Evolutionary conservation across 2,888 invertebrate species (phyloP).

Genomic region (Orthosia cruda): DNA sequence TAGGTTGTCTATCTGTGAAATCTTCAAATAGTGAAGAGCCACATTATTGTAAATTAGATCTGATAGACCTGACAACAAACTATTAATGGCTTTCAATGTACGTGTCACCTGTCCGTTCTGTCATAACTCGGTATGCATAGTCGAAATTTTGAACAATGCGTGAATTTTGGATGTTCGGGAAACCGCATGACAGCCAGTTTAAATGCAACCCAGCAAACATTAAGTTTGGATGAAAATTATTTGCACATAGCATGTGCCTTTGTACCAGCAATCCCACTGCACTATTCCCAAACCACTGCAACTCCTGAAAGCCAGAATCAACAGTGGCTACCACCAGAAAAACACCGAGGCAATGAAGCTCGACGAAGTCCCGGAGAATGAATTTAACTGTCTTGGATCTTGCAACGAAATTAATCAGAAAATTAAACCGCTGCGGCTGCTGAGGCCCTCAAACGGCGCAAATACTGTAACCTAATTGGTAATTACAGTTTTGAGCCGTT

Average conservation of each 20-base stretch:
- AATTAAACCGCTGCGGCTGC: too few species aligned
- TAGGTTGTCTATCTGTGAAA: neutral
- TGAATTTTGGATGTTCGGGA: neutral
- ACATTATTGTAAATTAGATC: constrained; percentile 14
- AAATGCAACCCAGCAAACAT: neutral
- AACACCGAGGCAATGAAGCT: too few species aligned
- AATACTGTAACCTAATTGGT: too few species aligned
- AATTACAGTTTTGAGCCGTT: too few species aligned
- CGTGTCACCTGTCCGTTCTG: constrained; percentile 1
- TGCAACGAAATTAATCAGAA: too few species aligned
- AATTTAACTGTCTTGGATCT: too few species aligned
- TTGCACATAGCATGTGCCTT: neutral
- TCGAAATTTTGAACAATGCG: constrained; percentile 4
- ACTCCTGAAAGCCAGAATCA: too few species aligned
- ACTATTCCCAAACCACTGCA: too few species aligned
- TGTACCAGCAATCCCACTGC: too few species aligned
- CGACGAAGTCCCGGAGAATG: too few species aligned
- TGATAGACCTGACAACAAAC: neutral
- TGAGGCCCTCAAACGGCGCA: too few species aligned
- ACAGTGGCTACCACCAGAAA: too few species aligned
- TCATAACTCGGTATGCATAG: neutral
- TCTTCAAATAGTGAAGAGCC: neutral
- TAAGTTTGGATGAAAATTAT: neutral
- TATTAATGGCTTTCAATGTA: neutral
- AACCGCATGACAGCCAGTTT: neutral